A percentile compares a stretch with the other conserved stretches of the same genome.
Evolutionary conservation across 2,113 vertebrate species (phyloP).

Genomic region (Verasper variegatus): DNA sequence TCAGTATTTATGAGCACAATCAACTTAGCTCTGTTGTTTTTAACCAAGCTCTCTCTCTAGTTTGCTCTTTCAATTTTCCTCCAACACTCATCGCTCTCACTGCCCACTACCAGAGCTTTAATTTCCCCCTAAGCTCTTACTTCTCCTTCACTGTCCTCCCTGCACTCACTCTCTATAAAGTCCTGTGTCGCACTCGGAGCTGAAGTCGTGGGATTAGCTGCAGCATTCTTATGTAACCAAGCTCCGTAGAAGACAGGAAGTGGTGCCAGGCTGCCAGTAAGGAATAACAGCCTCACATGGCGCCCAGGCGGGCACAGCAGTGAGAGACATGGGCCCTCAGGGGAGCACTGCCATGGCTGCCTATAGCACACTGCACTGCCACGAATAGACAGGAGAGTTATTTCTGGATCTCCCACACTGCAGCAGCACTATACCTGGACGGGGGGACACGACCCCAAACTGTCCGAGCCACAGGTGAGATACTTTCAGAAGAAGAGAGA

Average conservation of each 20-base stretch:
- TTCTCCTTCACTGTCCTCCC: constrained; percentile 62
- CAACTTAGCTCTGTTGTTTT: background rate
- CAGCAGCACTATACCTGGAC: constrained; percentile 50
- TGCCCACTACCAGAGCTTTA: constrained; percentile 20
- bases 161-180: background rate
- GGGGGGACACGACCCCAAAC: constrained; percentile 51
- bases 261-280: constrained; percentile 39
- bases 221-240: constrained; percentile 67
- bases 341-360: constrained; percentile 47
- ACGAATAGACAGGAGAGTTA: constrained; percentile 62
- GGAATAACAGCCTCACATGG: constrained; percentile 58
- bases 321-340: constrained; percentile 27
- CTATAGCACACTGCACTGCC: constrained; percentile 52
- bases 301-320: constrained; percentile 39
- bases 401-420: constrained; percentile 57
- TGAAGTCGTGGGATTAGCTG: constrained; percentile 65
- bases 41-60: background rate
- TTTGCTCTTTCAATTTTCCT: background rate
- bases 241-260: constrained; percentile 66
- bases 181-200: constrained; percentile 27
- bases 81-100: background rate
- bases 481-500: background rate
- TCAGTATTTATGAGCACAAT: background rate
- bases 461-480: constrained; percentile 50
- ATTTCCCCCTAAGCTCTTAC: constrained; percentile 14